A percentile compares a stretch with the other conserved stretches of the same genome.
Evolutionary conservation across 2,113 vertebrate genomes (phyloP).

Genomic region (Syngnathus floridae): DNA sequence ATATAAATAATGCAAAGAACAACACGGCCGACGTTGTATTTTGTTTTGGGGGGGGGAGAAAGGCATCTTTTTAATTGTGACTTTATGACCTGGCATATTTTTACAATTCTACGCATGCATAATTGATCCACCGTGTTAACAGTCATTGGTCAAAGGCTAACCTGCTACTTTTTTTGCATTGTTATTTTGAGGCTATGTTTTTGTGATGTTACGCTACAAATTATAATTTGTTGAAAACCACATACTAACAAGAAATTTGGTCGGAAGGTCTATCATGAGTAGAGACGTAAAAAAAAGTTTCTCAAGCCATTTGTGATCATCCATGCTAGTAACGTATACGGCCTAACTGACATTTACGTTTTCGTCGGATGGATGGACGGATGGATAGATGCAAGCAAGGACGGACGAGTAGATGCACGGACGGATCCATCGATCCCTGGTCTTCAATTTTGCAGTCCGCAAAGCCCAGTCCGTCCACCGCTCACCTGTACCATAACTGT

Average conservation of each 20-base stretch:
- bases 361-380: too few species aligned
- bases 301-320: neutral
- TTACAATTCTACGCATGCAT: slow-evolving; percentile 14
- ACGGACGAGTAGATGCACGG: too few species aligned
- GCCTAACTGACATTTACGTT: too few species aligned
- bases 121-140: slow-evolving; percentile 10
- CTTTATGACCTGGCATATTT: slow-evolving; percentile 16
- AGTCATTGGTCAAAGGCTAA: slow-evolving; percentile 2
- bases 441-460: too few species aligned
- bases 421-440: too few species aligned
- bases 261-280: neutral
- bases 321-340: too few species aligned
- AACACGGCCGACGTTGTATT: neutral
- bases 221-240: neutral
- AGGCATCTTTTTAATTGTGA: slow-evolving; percentile 5
- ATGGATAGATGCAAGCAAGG: too few species aligned
- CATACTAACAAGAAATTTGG: neutral
- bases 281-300: neutral
- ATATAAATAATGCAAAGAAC: slow-evolving; percentile 29
- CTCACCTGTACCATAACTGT: neutral
- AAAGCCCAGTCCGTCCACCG: neutral
- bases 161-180: neutral
- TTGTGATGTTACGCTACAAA: neutral
- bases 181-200: neutral
- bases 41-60: neutral